Percentiles rank a stretch among this genome's conserved stretches.
These are phyloP conservation scores for Drosophila obscura DNA, from an alignment of 1,140 invertebrate species.

Conservation along the genomic window DNA sequence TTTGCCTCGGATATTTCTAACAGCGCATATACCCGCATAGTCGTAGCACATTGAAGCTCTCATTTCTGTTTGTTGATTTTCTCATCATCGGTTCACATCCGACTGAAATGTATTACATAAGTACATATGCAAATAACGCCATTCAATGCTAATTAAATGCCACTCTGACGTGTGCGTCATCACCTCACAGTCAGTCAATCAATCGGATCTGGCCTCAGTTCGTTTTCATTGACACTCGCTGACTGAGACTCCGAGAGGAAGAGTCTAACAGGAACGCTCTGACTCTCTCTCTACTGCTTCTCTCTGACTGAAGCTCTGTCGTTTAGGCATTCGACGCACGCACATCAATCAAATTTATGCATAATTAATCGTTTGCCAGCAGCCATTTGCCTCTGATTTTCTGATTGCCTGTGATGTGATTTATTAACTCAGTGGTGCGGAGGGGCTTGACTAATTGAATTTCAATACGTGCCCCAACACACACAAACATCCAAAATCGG, in stretches of 20 bases:
- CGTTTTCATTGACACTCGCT: slow-evolving; percentile 31
- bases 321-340: slow-evolving; percentile 61
- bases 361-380: slow-evolving; percentile 65
- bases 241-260: slow-evolving; percentile 1
- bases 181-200: slow-evolving; percentile 39
- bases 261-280: no score
- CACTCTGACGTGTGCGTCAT: slow-evolving; percentile 44
- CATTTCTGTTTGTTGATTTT: background rate
- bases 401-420: slow-evolving; percentile 48
- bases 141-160: slow-evolving; percentile 78
- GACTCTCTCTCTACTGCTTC: no score
- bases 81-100: slow-evolving; percentile 13
- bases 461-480: slow-evolving; percentile 45
- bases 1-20: no score
- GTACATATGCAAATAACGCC: slow-evolving; percentile 52
- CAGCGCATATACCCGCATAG: no score
- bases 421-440: slow-evolving; percentile 56
- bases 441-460: slow-evolving; percentile 65
- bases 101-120: slow-evolving; percentile 11
- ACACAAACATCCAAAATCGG: slow-evolving; percentile 36
- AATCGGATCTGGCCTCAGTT: slow-evolving; percentile 7
- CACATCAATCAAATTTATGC: slow-evolving; percentile 77
- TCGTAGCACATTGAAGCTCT: no score
- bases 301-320: background rate
- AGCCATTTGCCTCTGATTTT: slow-evolving; percentile 14